Evolutionary conservation across 2,888 invertebrate genomes (phyloP), one percentile per base, ranked within the genome.

Genomic region (Prosopocoilus inquinatus): DNA sequence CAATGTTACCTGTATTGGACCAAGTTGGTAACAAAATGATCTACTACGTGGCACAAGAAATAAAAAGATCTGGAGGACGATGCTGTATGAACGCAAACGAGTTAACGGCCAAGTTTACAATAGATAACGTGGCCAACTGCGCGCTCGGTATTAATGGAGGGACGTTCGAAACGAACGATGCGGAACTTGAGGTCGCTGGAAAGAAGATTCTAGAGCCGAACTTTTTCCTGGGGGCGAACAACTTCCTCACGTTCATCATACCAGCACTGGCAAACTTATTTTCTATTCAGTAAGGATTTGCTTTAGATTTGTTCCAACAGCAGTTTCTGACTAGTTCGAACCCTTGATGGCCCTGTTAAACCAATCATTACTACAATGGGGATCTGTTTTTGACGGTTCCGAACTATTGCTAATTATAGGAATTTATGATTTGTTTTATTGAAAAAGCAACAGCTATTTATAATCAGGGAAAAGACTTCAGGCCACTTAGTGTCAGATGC

Each of bases 1-100:
- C 77, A 0, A 78, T 78, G 59, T 80, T 79, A 55, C 73, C 76
- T 0, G 67, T 79, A 2, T 75, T 81, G 3, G 65, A 68, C 4
- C 70, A 76, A n/a, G 78, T 80, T 9, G 74, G 76, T 8, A 60
- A 70, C 4, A 67, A 71, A 32, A 67, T 81, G 53, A 72, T 69
- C 1, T 60, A 67, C 0, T 76, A 72, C 58, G 54, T 81, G 1
- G 64, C 68, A 11, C 47, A 28, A 20, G 36, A 36, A 15, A 53
- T 53, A 4, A 48, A 48, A 48, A 47, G 43, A 34, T 51, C 38
- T 20, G 16, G 20, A 2, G 35, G 20, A 1, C 12, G 16, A 8
- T 48, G n/a, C 9, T 50, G 47, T 33, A 51, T 55, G 45, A 44
- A 51, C 15, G 39, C 50, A 4, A 28, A 47, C 7, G 55, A 55